A percentile compares a stretch with the other conserved stretches of the same genome.
phyloP scores from a whole-genome alignment of 2,888 invertebrate genomes.

The Cantharis lateralis region DNA sequence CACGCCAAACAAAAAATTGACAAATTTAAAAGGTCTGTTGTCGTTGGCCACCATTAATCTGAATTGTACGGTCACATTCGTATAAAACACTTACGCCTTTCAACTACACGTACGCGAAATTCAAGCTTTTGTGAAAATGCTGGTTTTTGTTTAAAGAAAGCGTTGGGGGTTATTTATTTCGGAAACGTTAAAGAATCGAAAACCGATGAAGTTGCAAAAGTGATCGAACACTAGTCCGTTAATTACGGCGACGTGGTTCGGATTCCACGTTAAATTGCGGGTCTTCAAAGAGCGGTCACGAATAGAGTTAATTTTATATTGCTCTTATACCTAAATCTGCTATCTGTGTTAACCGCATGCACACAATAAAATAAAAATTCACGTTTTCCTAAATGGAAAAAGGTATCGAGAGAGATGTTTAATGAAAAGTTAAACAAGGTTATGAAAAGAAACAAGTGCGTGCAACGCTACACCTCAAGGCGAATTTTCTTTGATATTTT shows the following conservation, averaged over 20 bases:
- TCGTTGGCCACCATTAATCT: neutral
- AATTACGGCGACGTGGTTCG: neutral
- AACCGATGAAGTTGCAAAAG: neutral
- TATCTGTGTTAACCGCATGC: no score
- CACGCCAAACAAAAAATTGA: neutral
- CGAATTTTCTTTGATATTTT: constrained; percentile 20
- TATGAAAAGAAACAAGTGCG: neutral
- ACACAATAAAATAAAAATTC: neutral
- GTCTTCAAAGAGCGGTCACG: no score
- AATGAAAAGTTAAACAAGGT: neutral
- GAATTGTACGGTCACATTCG: neutral
- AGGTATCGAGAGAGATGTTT: neutral
- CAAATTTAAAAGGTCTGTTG: neutral
- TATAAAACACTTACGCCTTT: neutral
- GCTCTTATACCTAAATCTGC: no score
- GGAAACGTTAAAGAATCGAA: neutral
- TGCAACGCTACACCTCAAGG: neutral
- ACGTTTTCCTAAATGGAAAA: neutral
- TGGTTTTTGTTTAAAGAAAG: neutral
- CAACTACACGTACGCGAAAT: neutral
- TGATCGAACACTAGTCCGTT: neutral
- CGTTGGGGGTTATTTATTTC: neutral
- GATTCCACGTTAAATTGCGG: neutral
- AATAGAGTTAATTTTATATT: no score
- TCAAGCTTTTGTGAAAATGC: neutral